Evolutionary conservation across 23 tunicate species (phyloP), one percentile per base, ranked within the genome.

Genomic region (Trididemnum miniatum): DNA sequence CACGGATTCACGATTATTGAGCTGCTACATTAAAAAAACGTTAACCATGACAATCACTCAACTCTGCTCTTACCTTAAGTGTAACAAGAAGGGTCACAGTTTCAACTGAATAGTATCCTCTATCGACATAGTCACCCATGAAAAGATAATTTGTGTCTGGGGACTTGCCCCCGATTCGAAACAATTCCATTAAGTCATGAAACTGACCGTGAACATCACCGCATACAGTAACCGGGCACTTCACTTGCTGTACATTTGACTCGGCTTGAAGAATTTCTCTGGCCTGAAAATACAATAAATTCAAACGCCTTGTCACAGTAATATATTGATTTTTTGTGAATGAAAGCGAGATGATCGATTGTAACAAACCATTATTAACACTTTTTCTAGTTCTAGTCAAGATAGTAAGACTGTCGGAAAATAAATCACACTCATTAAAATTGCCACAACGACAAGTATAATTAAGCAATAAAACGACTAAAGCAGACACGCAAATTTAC

Each of bases 141-240:
- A 95, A 95, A 24, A 95, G 78, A 77, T 95, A 95, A 51, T 95
- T 95, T 31, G 98, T 95, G 71, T 95, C 98, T 0, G 98, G 98
- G 33, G 98, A 89, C 59, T 87, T 84, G 25, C 98, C 98, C 20
- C 98, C 98, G 28, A 95, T 95, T 62, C 98, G 83, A 62, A 95
- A 95, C 64, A 95, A 65, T 76, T 95, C 99, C 99, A 95, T 95
- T 35, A 95, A 83, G 65, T 95, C 99, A 80, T 95, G 99, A 74
- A 95, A 95, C 78, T 95, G 99, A 22, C 99, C 99, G 64, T 95
- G 99, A 4, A 95, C 99, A 86, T 95, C 99, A 12, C 99, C 99
- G 51, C 99, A 95, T 12, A 95, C 99, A 3, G 99, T 95, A 27
- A 95, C 99, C 12, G 99, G 99, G 72, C 99, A 95, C 83, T 83